A percentile compares a stretch with the other conserved stretches of the same genome.
Evolutionary conservation across 2,797 vertebrate species (phyloP).

Genomic region (Cyclopterus lumpus): DNA sequence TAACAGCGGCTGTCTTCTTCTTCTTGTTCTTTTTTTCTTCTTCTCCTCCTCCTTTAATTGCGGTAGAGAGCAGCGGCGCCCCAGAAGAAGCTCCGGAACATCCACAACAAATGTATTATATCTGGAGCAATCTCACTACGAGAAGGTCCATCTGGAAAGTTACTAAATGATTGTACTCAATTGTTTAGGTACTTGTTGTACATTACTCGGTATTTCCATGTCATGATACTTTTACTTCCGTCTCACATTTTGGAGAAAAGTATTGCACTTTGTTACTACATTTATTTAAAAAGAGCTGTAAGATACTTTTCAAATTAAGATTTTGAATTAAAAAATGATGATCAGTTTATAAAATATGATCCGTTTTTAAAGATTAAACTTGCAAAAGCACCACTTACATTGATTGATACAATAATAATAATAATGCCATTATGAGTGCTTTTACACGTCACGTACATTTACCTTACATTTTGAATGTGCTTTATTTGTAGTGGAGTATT

Average conservation of each 20-base stretch:
- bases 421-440: background rate
- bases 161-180: background rate
- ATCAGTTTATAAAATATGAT: background rate
- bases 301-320: background rate
- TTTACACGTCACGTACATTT: background rate
- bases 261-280: background rate
- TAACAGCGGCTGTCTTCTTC: slow-evolving; percentile 30
- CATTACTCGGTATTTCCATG: background rate
- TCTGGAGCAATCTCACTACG: background rate
- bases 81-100: background rate
- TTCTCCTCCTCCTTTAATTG: background rate
- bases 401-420: background rate
- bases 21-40: background rate
- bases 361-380: background rate
- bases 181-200: background rate
- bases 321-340: background rate
- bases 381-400: background rate
- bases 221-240: background rate
- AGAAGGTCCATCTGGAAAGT: background rate
- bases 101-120: background rate
- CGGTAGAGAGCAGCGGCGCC: background rate
- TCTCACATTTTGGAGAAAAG: background rate
- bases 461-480: background rate
- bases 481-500: background rate
- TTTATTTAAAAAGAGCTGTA: background rate